These are phyloP conservation scores for Oncorhynchus tshawytscha DNA, from an alignment of 2,113 vertebrate genomes.

Conservation along the genomic window DNA sequence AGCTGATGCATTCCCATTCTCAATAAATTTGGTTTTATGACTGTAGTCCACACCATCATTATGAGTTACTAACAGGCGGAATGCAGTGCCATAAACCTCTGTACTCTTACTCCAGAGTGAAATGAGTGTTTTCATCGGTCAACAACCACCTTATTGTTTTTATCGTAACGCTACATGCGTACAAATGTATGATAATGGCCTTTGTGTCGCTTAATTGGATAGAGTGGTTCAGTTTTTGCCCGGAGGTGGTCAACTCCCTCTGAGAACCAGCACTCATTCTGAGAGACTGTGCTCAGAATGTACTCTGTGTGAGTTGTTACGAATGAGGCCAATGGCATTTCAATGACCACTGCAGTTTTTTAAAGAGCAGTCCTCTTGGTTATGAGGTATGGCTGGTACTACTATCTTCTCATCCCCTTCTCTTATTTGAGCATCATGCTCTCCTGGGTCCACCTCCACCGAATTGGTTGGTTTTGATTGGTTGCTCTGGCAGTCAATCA, in stretches of 20 bases:
- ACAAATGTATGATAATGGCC: slow-evolving; percentile 33
- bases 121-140: slow-evolving; percentile 39
- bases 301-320: neutral
- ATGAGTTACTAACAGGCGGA: slow-evolving; percentile 16
- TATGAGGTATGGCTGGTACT: neutral
- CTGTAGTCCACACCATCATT: slow-evolving; percentile 9
- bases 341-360: neutral
- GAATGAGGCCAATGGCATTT: neutral
- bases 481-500: neutral
- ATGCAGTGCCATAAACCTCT: slow-evolving; percentile 13
- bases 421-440: neutral
- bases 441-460: neutral
- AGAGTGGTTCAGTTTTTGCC: slow-evolving; percentile 25
- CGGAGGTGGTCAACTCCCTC: neutral
- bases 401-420: neutral
- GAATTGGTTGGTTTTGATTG: neutral
- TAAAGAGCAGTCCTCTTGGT: neutral
- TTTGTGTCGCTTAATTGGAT: slow-evolving; percentile 41
- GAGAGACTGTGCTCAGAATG: neutral
- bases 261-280: neutral
- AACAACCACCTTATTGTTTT: slow-evolving; percentile 40
- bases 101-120: slow-evolving; percentile 26
- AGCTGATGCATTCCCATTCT: neutral
- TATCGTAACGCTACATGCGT: slow-evolving; percentile 30
- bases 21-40: neutral